These are phyloP conservation scores for Hiodon tergisus DNA, from an alignment of 2,113 vertebrate genomes.

Conservation along the genomic window DNA sequence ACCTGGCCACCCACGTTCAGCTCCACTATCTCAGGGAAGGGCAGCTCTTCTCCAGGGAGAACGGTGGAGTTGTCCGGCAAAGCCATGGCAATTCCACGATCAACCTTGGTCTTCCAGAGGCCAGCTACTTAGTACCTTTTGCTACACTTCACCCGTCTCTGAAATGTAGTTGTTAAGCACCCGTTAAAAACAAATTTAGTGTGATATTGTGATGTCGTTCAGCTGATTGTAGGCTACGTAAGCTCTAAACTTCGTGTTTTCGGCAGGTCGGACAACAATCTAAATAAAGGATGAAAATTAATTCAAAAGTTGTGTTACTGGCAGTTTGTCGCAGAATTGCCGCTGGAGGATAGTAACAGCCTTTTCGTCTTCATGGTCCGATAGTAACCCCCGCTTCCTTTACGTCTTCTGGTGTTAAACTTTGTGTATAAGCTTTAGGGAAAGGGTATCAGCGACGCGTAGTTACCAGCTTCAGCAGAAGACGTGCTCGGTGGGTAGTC, in stretches of 20 bases:
- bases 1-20: constrained; percentile 91
- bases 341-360: neutral
- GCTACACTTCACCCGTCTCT: constrained; percentile 2
- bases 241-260: neutral
- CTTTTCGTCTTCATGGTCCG: constrained; percentile 5
- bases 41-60: constrained; percentile 61
- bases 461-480: neutral
- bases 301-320: neutral
- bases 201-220: neutral
- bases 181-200: neutral
- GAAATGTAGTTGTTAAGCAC: neutral
- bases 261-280: neutral
- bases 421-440: neutral
- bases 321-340: neutral
- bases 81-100: constrained; percentile 62
- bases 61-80: constrained; percentile 65
- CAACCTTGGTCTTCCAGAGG: neutral
- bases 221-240: neutral
- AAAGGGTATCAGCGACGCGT: neutral
- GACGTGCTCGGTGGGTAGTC: neutral
- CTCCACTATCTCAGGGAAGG: constrained; percentile 86
- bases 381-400: neutral
- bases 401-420: neutral
- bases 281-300: neutral
- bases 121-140: neutral